Base-by-base conservation (phyloP, 2,113 vertebrate species). In the Phrynocephalus versicolor region DNA sequence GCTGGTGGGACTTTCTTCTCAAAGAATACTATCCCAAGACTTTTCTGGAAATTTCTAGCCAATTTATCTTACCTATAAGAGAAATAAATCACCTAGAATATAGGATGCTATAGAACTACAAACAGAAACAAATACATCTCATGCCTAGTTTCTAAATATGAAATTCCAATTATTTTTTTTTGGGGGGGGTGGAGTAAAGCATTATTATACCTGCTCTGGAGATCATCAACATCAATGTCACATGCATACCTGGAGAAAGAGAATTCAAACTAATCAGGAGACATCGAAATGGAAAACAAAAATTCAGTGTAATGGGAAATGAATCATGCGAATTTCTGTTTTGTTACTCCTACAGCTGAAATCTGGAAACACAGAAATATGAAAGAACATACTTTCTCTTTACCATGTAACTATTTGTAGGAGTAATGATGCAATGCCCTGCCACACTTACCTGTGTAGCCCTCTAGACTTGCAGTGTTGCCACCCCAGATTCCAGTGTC, bases 171-270 rank as follows among this genome's bases (percentile, higher is more conserved):
- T 6, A 27, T 58, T 65, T 19, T 80, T 7, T 5, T 5, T 5
- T 6, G 5, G 45, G 45, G 45, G 45, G 45, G 10, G 45, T 51
- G 45, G 45, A 10, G 45, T 51, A 51, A 51, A 51, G 45, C 45
- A 51, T 51, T 51, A 51, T 88, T 85, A 51, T 94, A 98, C 97
- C 96, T 96, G 91, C 96, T 96, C 89, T 96, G 96, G 81, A 95
- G 92, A 37, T 97, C 96, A 67, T 97, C 96, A 84, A 83, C 96
- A 62, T 97, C 96, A 84, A 87, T 95, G 81, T 97, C 97, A 92
- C 91, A 91, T 77, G 94, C 73, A 88, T 97, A 96, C 93, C 97
- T 97, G 86, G 55, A 92, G 90, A 90, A 93, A 93, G 27, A 92
- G 45, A 70, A 33, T 77, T 88, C 6, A 77, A 85, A 75, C 65